Evolutionary conservation across 1,140 invertebrate species (phyloP).

Genomic region (Neoseiulus cucumeris): DNA sequence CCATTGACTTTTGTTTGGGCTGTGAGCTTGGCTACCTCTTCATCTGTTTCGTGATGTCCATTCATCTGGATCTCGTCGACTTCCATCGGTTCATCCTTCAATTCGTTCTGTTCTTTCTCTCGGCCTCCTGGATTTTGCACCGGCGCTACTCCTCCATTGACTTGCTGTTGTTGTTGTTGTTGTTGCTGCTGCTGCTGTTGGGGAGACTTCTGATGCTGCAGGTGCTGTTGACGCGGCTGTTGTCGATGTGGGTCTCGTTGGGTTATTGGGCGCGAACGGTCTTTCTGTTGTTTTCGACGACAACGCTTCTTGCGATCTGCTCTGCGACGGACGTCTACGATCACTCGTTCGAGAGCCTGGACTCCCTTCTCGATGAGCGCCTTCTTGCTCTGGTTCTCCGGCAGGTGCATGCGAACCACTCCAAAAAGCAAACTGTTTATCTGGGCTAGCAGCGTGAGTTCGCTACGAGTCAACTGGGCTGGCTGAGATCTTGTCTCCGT

Average conservation of each 20-base stretch:
- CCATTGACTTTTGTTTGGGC: neutral
- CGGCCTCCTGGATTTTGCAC: no score
- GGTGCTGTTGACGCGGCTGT: neutral
- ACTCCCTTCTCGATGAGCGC: neutral
- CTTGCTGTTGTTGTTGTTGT: neutral
- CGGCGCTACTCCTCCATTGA: neutral
- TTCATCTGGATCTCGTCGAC: neutral
- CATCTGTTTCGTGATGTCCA: neutral
- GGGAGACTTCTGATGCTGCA: neutral
- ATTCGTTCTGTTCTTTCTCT: neutral
- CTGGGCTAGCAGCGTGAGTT: neutral
- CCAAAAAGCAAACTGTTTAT: conserved; percentile 2
- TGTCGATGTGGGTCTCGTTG: neutral
- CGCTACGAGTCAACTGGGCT: neutral
- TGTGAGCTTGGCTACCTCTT: neutral
- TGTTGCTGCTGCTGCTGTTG: neutral
- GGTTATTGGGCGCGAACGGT: neutral
- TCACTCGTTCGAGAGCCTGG: neutral
- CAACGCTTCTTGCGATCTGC: neutral
- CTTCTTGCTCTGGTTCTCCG: neutral
- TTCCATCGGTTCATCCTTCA: conserved; percentile 8
- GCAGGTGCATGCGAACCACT: conserved; percentile 4
- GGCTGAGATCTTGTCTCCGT: neutral
- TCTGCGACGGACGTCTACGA: neutral
- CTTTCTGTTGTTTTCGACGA: neutral